phyloP scores from a whole-genome alignment of 2,113 vertebrate species.

The Periophthalmodon schlosseri region DNA sequence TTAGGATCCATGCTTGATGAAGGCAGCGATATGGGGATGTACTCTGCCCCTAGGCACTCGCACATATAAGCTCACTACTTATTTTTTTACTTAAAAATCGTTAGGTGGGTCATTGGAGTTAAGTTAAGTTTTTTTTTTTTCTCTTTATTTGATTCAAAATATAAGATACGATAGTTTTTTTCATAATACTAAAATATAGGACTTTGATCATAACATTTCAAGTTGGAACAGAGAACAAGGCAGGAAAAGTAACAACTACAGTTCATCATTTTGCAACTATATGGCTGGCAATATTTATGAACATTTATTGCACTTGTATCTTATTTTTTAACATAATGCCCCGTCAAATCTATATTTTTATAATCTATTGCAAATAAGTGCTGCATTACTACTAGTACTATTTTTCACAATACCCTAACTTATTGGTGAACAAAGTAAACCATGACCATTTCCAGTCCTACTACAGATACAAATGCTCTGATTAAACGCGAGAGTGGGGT shows the following conservation, averaged over 20 bases:
- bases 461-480: conserved; percentile 41
- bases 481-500: conserved; percentile 40
- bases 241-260: no score
- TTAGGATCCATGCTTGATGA: conserved; percentile 80
- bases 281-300: no score
- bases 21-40: conserved; percentile 70
- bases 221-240: no score
- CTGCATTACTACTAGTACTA: background rate
- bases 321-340: background rate
- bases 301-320: background rate
- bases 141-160: no score
- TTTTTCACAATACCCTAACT: conserved; percentile 18
- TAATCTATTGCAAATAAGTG: background rate
- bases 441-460: conserved; percentile 31
- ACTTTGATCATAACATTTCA: no score
- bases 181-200: no score
- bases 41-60: conserved; percentile 59
- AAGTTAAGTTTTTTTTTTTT: no score
- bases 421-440: conserved; percentile 9
- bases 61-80: conserved; percentile 43
- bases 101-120: background rate
- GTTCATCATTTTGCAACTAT: no score
- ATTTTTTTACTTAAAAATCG: conserved; percentile 38
- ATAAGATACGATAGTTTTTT: no score
- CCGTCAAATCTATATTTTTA: background rate